Evolutionary conservation across 2,888 invertebrate species (phyloP), one percentile per base, ranked within the genome.

Genomic region (Euclidia mi): DNA sequence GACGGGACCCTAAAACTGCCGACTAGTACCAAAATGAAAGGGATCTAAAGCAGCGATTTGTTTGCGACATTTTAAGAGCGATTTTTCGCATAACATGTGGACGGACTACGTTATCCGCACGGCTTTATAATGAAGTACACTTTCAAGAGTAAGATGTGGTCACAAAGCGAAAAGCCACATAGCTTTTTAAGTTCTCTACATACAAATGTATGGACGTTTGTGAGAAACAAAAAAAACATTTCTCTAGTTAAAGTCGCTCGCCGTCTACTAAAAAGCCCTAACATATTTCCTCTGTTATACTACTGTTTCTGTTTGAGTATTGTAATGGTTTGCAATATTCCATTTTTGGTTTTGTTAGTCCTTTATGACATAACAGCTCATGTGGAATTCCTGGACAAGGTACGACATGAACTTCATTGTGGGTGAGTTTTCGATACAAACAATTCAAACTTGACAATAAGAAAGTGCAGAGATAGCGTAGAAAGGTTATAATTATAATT

Each of bases 1-100:
- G 18, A 44, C 28, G 53, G 71, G 7, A 32, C 71, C 56, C 75
- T 57, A 61, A 70, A 70, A 35, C 18, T 59, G 38, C 12, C 9
- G 17, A 45, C 63, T 70, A 51, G 60, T 31, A 62, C 57, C 56
- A 29, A 68, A 76, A 73, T 78, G 71, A 76, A 77, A 71, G 63
- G 65, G 70, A 68, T 60, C 62, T 58, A 63, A 67, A 69, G 60
- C 59, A 55, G 61, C 61, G 64, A 73, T 75, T 78, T 72, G 71
- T 66, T 72, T 67, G 69, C 66, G 58, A 64, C 64, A 68, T 70
- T 73, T 65, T 59, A 74, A 71, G 64, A 66, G 63, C 32, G 31
- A 67, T 63, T 66, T 58, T 49, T 50, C 37, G 52, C 55, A 28
- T 45, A 44, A 47, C 50, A 56, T 65, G 43, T 59, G 35, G 37